These are phyloP conservation scores for Bombus difficillimus DNA, from an alignment of 1,140 invertebrate species.

Conservation along the genomic window DNA sequence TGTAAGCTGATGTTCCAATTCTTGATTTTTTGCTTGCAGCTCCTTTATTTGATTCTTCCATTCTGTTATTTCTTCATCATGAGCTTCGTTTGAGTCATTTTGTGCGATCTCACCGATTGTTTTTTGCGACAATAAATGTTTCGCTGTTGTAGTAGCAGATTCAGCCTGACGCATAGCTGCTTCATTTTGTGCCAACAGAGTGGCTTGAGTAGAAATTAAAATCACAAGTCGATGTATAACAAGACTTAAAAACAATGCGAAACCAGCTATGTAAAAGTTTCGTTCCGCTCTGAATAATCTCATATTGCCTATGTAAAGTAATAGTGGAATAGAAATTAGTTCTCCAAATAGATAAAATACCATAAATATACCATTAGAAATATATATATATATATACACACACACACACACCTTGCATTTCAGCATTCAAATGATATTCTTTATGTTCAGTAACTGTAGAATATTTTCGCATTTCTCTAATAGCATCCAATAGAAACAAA, in stretches of 20 bases:
- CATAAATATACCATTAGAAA: not conserved
- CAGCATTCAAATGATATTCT: constrained; percentile 90
- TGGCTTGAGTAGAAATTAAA: constrained; percentile 92
- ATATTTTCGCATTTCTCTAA: constrained; percentile 98
- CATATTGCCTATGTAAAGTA: constrained; percentile 87
- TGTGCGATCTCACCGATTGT: constrained; percentile 83
- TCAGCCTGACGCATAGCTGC: constrained; percentile 96
- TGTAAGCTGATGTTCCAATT: constrained; percentile 87
- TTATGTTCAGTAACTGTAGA: constrained; percentile 84
- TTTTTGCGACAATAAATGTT: constrained; percentile 86
- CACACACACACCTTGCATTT: constrained; percentile 89
- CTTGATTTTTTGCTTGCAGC: constrained; percentile 84
- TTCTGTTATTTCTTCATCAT: constrained; percentile 85
- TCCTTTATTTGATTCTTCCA: constrained; percentile 82
- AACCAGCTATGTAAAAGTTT: constrained; percentile 99
- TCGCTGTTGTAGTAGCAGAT: constrained; percentile 92
- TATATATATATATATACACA: constrained; percentile 36
- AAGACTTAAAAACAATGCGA: constrained; percentile 93
- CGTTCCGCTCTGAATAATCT: constrained; percentile 97
- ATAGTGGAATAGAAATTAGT: not conserved
- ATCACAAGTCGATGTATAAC: constrained; percentile 93
- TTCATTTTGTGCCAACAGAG: constrained; percentile 91
- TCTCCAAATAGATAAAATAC: not conserved
- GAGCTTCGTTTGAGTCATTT: constrained; percentile 85
- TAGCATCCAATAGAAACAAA: constrained; percentile 94